Base-by-base conservation (phyloP, 2,113 vertebrate species). In the Phrynosoma blainvillii region DNA sequence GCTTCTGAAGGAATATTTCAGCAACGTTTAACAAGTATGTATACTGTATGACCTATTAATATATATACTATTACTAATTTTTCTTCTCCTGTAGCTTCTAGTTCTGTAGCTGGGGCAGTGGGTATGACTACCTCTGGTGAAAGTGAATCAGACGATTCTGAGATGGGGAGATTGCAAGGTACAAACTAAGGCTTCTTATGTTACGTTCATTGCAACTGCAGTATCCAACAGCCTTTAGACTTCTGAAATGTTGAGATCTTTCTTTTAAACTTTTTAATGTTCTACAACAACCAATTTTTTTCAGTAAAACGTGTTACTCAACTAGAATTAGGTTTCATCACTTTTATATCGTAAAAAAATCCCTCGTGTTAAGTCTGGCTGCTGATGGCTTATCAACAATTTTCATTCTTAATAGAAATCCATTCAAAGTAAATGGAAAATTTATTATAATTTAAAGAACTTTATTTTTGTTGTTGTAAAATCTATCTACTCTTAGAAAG, bases 161-260 rank as follows among this genome's bases (percentile, higher is more conserved):
- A 99, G 97, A 99, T 99, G 99, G 99, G 99, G 96, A 97, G 99
- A 91, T 97, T 99, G 89, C 99, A 99, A 98, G 99, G 99, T 99
- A 98, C 91, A 87, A 84, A 78, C 42, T 76, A 86, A 79, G 80
- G 40, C 40, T 8, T 23, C 18, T 56, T 78, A 54, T 80, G 36
- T 70, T 77, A 83, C 42, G n/a, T 18, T 84, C 16, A 68, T 30
- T 18, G 25, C 52, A 59, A 76, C 59, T 79, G 13, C 68, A 85
- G 52, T 62, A 78, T 68, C 16, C 3, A 47, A 42, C 23, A 74
- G 18, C 14, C 47, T 73, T 71, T 87, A 59, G 36, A 52, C 71
- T 82, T 65, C 3, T 82, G 74, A 82, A 42, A 59, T 40, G 73
- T 54, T 87, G 75, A 88, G 79, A 83, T 40, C 62, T 85, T 73